Percentiles rank a stretch among this genome's conserved stretches.
Conservation (phyloP, 2,888 invertebrate genomes). For the Neoitamus cyanurus region DNA sequence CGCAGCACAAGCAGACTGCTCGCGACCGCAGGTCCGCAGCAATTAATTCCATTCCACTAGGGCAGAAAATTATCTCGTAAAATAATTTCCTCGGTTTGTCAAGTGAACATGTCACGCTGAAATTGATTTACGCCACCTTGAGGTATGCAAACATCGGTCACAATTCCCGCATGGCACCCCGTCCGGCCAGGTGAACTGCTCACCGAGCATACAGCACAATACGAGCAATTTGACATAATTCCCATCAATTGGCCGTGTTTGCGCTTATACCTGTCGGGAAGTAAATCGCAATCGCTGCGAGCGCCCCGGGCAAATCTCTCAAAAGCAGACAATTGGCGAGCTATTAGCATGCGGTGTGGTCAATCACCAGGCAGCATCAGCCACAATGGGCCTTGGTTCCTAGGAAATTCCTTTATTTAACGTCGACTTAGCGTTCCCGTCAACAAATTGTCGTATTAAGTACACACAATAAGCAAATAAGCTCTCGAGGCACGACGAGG, state of each 20-base stretch:
- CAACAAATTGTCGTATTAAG: constrained; percentile 53
- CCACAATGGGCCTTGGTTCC: constrained; percentile 18
- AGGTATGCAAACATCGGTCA: constrained; percentile 20
- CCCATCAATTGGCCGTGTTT: constrained; percentile 49
- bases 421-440: constrained; percentile 50
- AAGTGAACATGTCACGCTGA: constrained; percentile 15
- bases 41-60: constrained; percentile 1
- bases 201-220: constrained; percentile 41
- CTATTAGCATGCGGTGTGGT: constrained; percentile 52
- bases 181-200: neutral
- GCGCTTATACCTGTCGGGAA: constrained; percentile 37
- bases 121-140: constrained; percentile 26
- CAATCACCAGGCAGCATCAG: constrained; percentile 45
- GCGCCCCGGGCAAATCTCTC: neutral
- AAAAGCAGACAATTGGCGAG: constrained; percentile 42
- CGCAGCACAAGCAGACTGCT: neutral
- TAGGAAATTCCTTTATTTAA: constrained; percentile 39
- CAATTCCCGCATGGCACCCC: constrained; percentile 13
- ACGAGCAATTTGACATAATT: constrained; percentile 49
- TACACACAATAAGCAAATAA: constrained; percentile 52
- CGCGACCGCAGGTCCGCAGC: neutral
- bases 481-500: constrained; percentile 18
- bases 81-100: constrained; percentile 18
- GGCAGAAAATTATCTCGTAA: constrained; percentile 10
- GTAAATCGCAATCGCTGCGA: neutral